phyloP scores from a whole-genome alignment of 2,113 vertebrate genomes.

The Alethe castanea region DNA sequence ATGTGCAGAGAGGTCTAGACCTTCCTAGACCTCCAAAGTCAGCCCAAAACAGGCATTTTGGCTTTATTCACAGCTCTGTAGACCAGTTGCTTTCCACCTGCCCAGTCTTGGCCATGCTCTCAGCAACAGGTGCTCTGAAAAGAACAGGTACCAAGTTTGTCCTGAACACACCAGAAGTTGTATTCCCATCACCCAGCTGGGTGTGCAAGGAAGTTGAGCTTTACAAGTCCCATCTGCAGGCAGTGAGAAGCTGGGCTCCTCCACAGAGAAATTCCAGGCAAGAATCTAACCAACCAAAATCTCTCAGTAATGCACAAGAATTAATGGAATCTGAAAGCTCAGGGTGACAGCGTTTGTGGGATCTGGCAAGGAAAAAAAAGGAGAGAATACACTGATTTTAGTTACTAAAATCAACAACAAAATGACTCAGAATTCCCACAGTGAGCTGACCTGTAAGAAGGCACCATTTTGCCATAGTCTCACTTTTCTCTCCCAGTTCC shows the following conservation, averaged over 20 bases:
- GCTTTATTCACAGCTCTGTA: not conserved
- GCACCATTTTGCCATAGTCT: not conserved
- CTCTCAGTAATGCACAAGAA: not conserved
- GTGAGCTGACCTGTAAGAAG: not conserved
- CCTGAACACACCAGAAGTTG: not conserved
- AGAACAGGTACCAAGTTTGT: not conserved
- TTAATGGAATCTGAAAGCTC: slow-evolving; percentile 30
- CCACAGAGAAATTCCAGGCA: slow-evolving; percentile 16
- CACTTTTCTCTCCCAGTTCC: not conserved
- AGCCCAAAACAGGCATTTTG: not conserved
- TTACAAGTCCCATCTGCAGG: not conserved
- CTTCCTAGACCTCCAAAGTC: not conserved
- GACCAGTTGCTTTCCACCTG: not conserved
- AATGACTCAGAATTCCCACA: not conserved
- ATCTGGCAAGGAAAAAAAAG: not conserved
- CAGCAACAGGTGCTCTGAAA: not conserved
- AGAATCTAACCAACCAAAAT: not conserved
- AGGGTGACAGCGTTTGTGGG: not conserved
- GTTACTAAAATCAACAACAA: slow-evolving; percentile 16
- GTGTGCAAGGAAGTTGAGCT: not conserved
- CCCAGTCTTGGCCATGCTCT: not conserved
- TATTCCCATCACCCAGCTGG: not conserved
- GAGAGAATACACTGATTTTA: slow-evolving; percentile 12
- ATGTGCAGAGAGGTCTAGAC: not conserved
- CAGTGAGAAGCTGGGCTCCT: not conserved